Evolutionary conservation across 2,888 invertebrate genomes (phyloP).

Genomic region (Patella depressa): DNA sequence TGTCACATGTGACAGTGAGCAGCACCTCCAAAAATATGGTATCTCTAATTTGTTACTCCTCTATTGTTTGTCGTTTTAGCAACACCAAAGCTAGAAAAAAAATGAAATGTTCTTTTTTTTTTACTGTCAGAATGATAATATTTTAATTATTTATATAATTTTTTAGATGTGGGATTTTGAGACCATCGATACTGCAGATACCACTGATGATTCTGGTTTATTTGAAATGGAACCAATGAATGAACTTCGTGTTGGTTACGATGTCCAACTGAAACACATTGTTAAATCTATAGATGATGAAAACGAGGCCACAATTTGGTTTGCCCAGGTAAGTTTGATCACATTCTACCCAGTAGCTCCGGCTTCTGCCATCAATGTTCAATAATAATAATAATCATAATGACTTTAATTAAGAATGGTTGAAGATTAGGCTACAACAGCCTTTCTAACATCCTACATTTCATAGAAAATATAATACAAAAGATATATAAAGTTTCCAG

Average conservation of each 20-base stretch:
- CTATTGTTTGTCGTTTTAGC: too few species aligned
- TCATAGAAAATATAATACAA: too few species aligned
- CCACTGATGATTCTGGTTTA: slow-evolving; percentile 83
- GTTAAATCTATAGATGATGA: slow-evolving; percentile 72
- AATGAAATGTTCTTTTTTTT: not conserved
- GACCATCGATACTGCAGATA: slow-evolving; percentile 89
- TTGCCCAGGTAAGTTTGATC: slow-evolving; percentile 80
- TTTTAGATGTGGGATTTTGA: slow-evolving; percentile 88
- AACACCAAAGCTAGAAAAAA: not conserved
- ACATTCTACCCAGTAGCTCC: too few species aligned
- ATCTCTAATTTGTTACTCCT: too few species aligned
- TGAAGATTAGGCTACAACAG: too few species aligned
- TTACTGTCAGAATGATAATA: not conserved
- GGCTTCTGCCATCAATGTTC: too few species aligned
- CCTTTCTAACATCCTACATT: too few species aligned
- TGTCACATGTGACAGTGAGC: too few species aligned
- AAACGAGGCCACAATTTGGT: slow-evolving; percentile 73
- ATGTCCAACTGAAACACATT: slow-evolving; percentile 75
- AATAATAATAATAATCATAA: too few species aligned
- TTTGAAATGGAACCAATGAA: slow-evolving; percentile 89
- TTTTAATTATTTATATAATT: not conserved
- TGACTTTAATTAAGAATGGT: too few species aligned
- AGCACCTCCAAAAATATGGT: too few species aligned
- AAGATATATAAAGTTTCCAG: too few species aligned
- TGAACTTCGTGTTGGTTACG: slow-evolving; percentile 79